A percentile compares a stretch with the other conserved stretches of the same genome.
Evolutionary conservation across 2,113 vertebrate genomes (phyloP).

Genomic region (Brienomyrus brachyistius): DNA sequence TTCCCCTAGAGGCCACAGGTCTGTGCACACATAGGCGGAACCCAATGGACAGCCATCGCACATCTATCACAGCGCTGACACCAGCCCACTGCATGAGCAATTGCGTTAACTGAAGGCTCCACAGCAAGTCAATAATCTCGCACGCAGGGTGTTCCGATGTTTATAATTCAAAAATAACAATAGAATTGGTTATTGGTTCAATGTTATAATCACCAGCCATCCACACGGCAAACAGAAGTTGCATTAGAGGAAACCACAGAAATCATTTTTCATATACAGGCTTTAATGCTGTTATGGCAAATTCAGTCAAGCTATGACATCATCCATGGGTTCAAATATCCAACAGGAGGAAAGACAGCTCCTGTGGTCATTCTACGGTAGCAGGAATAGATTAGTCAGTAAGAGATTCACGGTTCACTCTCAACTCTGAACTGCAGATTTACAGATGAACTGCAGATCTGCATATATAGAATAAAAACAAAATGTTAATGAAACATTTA

Average conservation of each 20-base stretch:
- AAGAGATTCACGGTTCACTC: neutral
- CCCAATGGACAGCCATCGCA: neutral
- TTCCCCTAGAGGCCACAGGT: neutral
- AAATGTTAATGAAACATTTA: neutral
- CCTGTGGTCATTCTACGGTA: too few relatives aligned
- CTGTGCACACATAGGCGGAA: neutral
- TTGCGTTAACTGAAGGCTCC: neutral
- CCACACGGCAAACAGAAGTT: neutral
- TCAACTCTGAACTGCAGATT: neutral
- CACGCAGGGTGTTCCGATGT: neutral
- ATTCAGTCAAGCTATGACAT: neutral
- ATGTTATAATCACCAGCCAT: neutral
- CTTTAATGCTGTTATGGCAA: neutral
- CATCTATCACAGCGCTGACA: neutral
- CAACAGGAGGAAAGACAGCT: neutral
- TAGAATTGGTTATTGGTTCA: neutral
- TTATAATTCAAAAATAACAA: neutral
- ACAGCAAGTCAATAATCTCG: neutral
- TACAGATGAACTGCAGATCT: neutral
- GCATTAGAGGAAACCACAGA: neutral
- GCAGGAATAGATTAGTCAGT: neutral
- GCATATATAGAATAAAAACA: too few relatives aligned
- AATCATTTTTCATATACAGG: neutral
- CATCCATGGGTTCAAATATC: neutral
- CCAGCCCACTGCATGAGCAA: neutral